Conservation (phyloP, 2,888 invertebrate species). For the Salpingus planirostris region DNA sequence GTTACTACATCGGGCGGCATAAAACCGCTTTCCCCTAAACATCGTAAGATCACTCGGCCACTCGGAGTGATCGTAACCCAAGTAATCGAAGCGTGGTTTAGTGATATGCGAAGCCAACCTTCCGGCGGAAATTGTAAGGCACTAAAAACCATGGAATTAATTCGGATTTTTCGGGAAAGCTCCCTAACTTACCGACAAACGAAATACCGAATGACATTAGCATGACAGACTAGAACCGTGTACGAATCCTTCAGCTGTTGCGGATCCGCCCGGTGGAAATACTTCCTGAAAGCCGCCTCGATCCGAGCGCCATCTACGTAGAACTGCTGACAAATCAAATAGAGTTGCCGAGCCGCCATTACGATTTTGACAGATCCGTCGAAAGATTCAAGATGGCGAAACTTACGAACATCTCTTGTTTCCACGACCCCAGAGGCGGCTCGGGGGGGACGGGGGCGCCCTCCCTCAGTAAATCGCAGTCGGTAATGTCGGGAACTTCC, state of each 20-base stretch:
- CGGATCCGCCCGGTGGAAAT: slow-evolving; percentile 82
- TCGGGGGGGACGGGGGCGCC: slow-evolving; percentile 94
- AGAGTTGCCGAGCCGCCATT: slow-evolving; percentile 94
- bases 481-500: slow-evolving; percentile 46
- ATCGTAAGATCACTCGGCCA: slow-evolving; percentile 74
- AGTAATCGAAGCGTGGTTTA: slow-evolving; percentile 91
- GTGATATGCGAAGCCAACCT: slow-evolving; percentile 87
- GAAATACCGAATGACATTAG: slow-evolving; percentile 87
- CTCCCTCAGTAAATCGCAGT: slow-evolving; percentile 75
- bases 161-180: too few species aligned
- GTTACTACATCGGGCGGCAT: slow-evolving; percentile 70
- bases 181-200: too few species aligned
- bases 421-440: slow-evolving; percentile 78
- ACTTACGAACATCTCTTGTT: slow-evolving; percentile 67
- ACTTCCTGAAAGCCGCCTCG: slow-evolving; percentile 89
- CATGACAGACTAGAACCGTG: slow-evolving; percentile 92
- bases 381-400: slow-evolving; percentile 32
- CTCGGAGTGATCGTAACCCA: slow-evolving; percentile 79
- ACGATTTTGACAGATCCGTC: slow-evolving; percentile 91
- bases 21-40: slow-evolving; percentile 83
- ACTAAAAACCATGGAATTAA: slow-evolving; percentile 50
- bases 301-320: slow-evolving; percentile 88
- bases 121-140: slow-evolving; percentile 95
- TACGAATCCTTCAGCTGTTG: slow-evolving; percentile 74
- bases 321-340: slow-evolving; percentile 64